These are phyloP conservation scores for Myripristis murdjan DNA, from an alignment of 2,797 vertebrate species.

Conservation along the genomic window DNA sequence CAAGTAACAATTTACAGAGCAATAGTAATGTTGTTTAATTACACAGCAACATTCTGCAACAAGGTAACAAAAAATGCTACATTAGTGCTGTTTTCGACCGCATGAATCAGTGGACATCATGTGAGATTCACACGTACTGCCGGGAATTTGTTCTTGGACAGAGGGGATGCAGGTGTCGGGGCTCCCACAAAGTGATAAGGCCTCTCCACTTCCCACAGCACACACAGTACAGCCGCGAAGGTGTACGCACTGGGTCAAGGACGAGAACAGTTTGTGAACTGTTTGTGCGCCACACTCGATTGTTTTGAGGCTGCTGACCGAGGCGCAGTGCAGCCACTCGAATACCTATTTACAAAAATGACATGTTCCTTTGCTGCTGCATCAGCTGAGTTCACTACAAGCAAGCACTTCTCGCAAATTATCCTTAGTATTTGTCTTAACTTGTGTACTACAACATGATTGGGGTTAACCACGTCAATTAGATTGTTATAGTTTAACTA, in stretches of 20 bases:
- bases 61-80: slow-evolving; percentile 53
- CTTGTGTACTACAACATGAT: background rate
- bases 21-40: background rate
- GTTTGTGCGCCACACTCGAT: slow-evolving; percentile 26
- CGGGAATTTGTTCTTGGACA: slow-evolving; percentile 66
- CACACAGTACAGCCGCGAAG: slow-evolving; percentile 60
- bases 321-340: background rate
- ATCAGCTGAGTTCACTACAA: too few species aligned
- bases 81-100: slow-evolving; percentile 58
- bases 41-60: background rate
- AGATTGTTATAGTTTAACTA: too few species aligned
- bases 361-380: background rate
- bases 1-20: slow-evolving; percentile 12
- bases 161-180: slow-evolving; percentile 86
- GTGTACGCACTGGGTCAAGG: slow-evolving; percentile 81
- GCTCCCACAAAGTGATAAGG: slow-evolving; percentile 88
- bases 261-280: slow-evolving; percentile 40
- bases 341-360: slow-evolving; percentile 8
- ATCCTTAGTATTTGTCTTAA: background rate
- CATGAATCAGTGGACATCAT: slow-evolving; percentile 47
- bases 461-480: too few species aligned
- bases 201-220: slow-evolving; percentile 56
- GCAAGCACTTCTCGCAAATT: background rate
- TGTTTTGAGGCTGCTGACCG: slow-evolving; percentile 39
- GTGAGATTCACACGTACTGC: slow-evolving; percentile 39